Base-by-base conservation (phyloP, 2,888 invertebrate species). In the Pemphredon lugubris region DNA sequence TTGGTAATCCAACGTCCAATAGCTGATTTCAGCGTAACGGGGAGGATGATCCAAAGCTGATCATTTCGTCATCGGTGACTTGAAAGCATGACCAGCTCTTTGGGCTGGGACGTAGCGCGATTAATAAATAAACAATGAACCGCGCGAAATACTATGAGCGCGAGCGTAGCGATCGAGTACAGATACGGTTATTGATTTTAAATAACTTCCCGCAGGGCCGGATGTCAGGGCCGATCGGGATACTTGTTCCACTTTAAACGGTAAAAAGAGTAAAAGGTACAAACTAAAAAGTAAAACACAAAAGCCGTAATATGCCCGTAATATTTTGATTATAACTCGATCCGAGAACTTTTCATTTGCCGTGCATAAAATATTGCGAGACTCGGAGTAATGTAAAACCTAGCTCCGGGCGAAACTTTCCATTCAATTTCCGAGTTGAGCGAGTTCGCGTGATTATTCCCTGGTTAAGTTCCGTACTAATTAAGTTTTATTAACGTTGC, bases 261-360 rank as follows among this genome's bases (percentile, higher is more conserved):
- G n/a, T n/a, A n/a, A n/a, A n/a, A n/a, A n/a, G n/a, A n/a, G n/a
- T n/a, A n/a, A n/a, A n/a, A n/a, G n/a, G n/a, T n/a, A n/a, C n/a
- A n/a, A n/a, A n/a, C n/a, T n/a, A 54, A 16, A 30, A 20, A 30
- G 26, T 37, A 23, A 63, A 67, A 37, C 37, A 42, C 42, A 44
- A 54, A 34, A 26, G 26, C 42, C 40, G 23, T 42, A 50, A 63
- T 55, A 63, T 48, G 3, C 11, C 34, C 3, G 50, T 26, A 63
- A 67, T 67, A 67, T 63, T 67, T 67, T 55, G 42, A 67, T 67
- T 61, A 55, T 18, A 44, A 42, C 14, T 4, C 47, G 48, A 67
- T 63, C 40, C 48, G n/a, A 26, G n/a, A 42, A 63, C 42, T 55
- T 67, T 63, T 55, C 63, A 37, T 50, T 67, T 26, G 42, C 0